Conservation (phyloP, 2,888 invertebrate genomes). For the Hoplodrina ambigua region DNA sequence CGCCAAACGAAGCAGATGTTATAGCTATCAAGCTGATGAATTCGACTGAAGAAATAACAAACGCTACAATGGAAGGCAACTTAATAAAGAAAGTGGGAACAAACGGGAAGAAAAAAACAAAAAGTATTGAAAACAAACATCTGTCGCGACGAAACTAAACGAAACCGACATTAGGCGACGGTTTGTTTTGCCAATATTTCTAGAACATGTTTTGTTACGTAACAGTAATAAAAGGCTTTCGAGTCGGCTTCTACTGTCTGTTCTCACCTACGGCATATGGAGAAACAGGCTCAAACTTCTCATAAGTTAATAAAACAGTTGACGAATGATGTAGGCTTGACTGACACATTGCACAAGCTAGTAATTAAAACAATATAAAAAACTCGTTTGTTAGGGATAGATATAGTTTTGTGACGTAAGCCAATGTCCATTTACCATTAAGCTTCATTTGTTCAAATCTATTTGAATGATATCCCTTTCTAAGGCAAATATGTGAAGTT, state of each 20-base stretch:
- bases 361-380: not conserved
- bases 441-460: no score
- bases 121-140: slow-evolving; percentile 70
- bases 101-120: slow-evolving; percentile 58
- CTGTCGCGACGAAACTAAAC: slow-evolving; percentile 65
- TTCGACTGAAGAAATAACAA: slow-evolving; percentile 48
- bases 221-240: slow-evolving; percentile 25
- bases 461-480: slow-evolving; percentile 12
- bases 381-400: slow-evolving; percentile 1
- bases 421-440: no score
- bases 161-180: slow-evolving; percentile 44
- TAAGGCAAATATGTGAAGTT: slow-evolving; percentile 4
- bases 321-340: not conserved
- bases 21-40: slow-evolving; percentile 53
- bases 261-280: not conserved
- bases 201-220: slow-evolving; percentile 17
- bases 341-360: not conserved
- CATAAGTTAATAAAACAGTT: not conserved
- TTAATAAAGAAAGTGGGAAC: slow-evolving; percentile 61
- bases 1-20: slow-evolving; percentile 45
- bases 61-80: slow-evolving; percentile 53
- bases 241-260: not conserved
- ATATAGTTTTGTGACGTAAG: slow-evolving; percentile 3
- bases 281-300: not conserved
- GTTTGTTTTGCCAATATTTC: slow-evolving; percentile 31